These are phyloP conservation scores for Syritta pipiens DNA, from an alignment of 2,888 invertebrate genomes.

Conservation along the genomic window DNA sequence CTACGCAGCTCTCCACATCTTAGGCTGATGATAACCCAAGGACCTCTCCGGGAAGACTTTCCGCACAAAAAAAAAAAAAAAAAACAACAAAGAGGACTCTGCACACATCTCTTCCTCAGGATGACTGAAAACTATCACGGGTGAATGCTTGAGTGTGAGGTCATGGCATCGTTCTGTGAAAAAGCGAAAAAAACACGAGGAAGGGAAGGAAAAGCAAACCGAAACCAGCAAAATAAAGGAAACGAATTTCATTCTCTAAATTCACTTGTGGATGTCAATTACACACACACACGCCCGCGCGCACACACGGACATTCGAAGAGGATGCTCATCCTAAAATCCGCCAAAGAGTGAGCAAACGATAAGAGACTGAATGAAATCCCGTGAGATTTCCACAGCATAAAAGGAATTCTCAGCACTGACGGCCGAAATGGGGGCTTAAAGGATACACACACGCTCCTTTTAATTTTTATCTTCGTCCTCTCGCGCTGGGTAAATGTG, in stretches of 20 bases:
- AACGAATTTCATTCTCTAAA: not conserved
- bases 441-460: slow-evolving; percentile 22
- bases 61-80: too few relatives aligned
- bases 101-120: too few relatives aligned
- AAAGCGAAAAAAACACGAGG: not conserved
- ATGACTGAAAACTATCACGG: too few relatives aligned
- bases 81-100: too few relatives aligned
- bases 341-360: slow-evolving; percentile 13
- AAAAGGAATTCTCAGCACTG: slow-evolving; percentile 16
- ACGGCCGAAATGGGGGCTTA: slow-evolving; percentile 14
- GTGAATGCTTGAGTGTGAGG: too few relatives aligned
- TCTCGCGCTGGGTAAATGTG: slow-evolving; percentile 23
- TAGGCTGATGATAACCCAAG: too few relatives aligned
- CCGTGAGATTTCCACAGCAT: slow-evolving; percentile 21
- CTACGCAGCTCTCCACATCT: too few relatives aligned
- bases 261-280: slow-evolving; percentile 27
- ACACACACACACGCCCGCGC: not conserved
- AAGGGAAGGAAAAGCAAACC: not conserved
- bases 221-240: not conserved
- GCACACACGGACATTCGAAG: not conserved
- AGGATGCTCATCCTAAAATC: slow-evolving; percentile 16
- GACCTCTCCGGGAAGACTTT: too few relatives aligned
- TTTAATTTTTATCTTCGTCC: slow-evolving; percentile 28
- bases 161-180: not conserved
- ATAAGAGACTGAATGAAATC: slow-evolving; percentile 17